Evolutionary conservation across 2,113 vertebrate genomes (phyloP).

Genomic region (Podocnemis expansa): DNA sequence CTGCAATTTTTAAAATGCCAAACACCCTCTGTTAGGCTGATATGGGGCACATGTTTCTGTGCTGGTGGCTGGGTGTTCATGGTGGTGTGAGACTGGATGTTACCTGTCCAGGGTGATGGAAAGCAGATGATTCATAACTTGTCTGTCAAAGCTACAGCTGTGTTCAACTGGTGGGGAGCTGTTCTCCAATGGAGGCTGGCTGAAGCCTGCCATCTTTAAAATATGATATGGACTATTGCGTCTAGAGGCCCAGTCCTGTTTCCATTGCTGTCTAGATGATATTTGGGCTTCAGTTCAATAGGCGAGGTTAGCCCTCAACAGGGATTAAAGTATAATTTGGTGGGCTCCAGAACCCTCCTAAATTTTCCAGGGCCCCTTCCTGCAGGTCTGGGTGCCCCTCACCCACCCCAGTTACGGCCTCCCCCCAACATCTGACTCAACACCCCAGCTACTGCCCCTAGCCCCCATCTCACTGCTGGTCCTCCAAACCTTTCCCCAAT

Average conservation of each 20-base stretch:
- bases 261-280: neutral
- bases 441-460: too few species aligned
- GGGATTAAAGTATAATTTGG: too few species aligned
- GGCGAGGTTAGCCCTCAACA: too few species aligned
- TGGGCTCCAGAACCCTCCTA: too few species aligned
- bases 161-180: neutral
- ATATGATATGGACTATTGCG: fast-evolving
- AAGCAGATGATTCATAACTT: conserved; percentile 21
- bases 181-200: neutral
- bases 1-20: neutral
- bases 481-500: too few species aligned
- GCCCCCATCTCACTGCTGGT: too few species aligned
- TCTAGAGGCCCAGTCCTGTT: too few species aligned
- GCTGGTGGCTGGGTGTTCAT: conserved; percentile 55
- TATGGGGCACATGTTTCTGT: neutral
- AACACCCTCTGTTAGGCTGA: conserved; percentile 15
- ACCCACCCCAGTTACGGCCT: too few species aligned
- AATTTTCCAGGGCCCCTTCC: too few species aligned
- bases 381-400: too few species aligned
- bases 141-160: neutral
- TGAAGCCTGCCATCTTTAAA: fast-evolving
- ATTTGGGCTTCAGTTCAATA: too few species aligned
- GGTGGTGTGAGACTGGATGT: conserved; percentile 35
- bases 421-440: too few species aligned
- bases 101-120: conserved; percentile 51